Conservation (phyloP, 2,797 vertebrate genomes). For the Chaunax sp. region DNA sequence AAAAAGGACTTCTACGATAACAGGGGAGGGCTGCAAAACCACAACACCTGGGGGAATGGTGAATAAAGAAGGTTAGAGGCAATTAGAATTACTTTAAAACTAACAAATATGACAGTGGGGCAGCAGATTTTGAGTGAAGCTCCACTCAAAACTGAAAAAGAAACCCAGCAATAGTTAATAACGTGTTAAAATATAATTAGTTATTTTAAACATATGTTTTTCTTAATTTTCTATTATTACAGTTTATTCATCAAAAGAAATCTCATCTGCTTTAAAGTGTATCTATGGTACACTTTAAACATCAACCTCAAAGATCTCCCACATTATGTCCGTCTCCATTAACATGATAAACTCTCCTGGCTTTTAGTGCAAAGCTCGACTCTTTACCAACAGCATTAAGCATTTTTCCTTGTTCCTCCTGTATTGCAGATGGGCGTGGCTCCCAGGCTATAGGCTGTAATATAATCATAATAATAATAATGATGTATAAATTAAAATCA, state of each 20-base stretch:
- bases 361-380: too few species aligned
- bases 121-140: constrained; percentile 28
- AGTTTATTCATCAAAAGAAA: not conserved
- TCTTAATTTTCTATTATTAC: not conserved
- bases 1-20: constrained; percentile 19
- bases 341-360: too few species aligned
- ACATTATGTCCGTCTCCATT: too few species aligned
- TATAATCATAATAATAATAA: not conserved
- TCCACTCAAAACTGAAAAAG: constrained; percentile 58
- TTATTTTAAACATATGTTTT: not conserved
- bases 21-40: constrained; percentile 61
- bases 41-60: constrained; percentile 38
- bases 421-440: not conserved
- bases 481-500: not conserved
- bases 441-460: not conserved
- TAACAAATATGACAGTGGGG: constrained; percentile 6
- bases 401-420: not conserved
- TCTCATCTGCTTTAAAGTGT: not conserved
- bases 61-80: constrained; percentile 53
- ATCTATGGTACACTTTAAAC: not conserved
- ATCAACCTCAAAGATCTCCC: constrained; percentile 23
- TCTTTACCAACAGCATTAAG: not conserved
- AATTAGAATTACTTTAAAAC: constrained; percentile 20
- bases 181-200: constrained; percentile 40
- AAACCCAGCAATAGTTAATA: constrained; percentile 52